Evolutionary conservation across 2,113 vertebrate genomes (phyloP).

Genomic region (Arvicanthis niloticus): DNA sequence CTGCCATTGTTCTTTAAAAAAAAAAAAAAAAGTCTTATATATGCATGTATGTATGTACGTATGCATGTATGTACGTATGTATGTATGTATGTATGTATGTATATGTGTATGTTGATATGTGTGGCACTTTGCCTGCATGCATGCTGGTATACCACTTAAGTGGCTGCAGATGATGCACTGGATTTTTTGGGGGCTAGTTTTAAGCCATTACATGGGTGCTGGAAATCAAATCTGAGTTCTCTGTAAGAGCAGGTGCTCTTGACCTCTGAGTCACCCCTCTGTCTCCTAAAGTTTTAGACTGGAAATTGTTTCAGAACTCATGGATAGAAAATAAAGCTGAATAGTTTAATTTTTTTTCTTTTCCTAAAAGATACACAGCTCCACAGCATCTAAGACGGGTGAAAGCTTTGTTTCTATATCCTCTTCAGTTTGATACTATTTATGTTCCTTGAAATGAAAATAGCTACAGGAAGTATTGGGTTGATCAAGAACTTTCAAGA

Average conservation of each 20-base stretch:
- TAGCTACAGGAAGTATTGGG: not conserved
- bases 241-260: not conserved
- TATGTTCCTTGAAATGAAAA: constrained; percentile 32
- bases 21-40: not conserved
- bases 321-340: not conserved
- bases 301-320: constrained; percentile 21
- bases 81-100: not conserved
- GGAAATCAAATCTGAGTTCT: not conserved
- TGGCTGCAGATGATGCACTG: not conserved
- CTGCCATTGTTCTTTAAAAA: not conserved
- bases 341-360: not conserved
- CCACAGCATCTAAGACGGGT: not conserved
- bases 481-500: constrained; percentile 42
- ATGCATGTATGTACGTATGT: not conserved
- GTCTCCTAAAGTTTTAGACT: not conserved
- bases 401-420: not conserved
- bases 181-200: not conserved
- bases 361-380: not conserved
- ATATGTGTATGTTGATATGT: no score
- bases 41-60: not conserved
- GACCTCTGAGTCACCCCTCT: not conserved
- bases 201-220: not conserved
- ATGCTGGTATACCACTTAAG: no score
- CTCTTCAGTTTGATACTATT: not conserved
- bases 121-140: not conserved